Evolutionary conservation across 1,140 invertebrate genomes (phyloP).

Genomic region (Bombus consobrinus): DNA sequence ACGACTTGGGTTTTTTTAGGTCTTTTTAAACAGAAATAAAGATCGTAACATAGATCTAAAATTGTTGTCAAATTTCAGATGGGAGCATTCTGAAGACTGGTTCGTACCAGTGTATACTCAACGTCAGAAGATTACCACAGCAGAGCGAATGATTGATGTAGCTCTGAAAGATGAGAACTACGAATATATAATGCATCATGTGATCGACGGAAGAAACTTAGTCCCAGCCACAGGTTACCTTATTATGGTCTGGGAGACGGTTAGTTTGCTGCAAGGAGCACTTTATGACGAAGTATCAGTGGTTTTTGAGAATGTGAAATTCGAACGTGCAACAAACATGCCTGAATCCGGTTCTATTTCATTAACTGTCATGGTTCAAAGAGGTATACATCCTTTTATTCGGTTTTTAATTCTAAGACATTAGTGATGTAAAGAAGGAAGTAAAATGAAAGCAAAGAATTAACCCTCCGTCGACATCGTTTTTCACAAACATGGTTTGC

Average conservation of each 20-base stretch:
- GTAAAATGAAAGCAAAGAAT: no score
- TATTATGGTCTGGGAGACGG: constrained; percentile 93
- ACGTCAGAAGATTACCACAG: constrained; percentile 86
- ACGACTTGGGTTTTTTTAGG: no score
- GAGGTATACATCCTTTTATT: constrained; percentile 76
- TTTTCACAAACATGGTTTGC: no score
- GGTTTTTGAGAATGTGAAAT: constrained; percentile 93
- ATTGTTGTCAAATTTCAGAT: constrained; percentile 83
- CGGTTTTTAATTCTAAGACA: not conserved
- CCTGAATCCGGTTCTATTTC: constrained; percentile 87
- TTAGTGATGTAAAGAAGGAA: not conserved
- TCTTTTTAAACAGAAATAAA: no score
- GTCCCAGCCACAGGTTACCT: constrained; percentile 96
- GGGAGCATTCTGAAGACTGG: constrained; percentile 95
- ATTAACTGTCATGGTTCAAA: constrained; percentile 92
- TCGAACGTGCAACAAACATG: constrained; percentile 92
- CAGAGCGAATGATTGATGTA: constrained; percentile 85
- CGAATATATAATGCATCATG: constrained; percentile 91
- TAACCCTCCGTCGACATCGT: no score
- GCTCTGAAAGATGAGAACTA: constrained; percentile 87
- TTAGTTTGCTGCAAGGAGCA: constrained; percentile 90
- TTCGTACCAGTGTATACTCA: constrained; percentile 85
- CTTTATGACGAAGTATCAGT: constrained; percentile 90
- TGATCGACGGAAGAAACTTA: constrained; percentile 93
- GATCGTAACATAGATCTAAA: no score